A percentile compares a stretch with the other conserved stretches of the same genome.
phyloP scores from a whole-genome alignment of 2,888 invertebrate species.

The Eucera pruinosa region DNA sequence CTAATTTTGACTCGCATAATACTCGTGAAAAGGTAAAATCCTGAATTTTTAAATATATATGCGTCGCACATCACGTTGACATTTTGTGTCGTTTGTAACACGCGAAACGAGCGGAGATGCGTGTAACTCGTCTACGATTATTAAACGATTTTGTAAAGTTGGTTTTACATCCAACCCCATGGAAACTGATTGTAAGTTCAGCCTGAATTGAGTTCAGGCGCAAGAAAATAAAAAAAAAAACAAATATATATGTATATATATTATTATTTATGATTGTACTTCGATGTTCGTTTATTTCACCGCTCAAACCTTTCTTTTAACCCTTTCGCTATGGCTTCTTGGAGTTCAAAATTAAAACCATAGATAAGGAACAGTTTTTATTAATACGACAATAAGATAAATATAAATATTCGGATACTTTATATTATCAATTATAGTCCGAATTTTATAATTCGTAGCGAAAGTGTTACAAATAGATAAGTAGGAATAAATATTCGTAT shows the following conservation, averaged over 20 bases:
- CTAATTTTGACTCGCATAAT: constrained; percentile 18
- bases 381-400: no score
- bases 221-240: constrained; percentile 48
- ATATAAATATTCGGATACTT: no score
- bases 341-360: no score
- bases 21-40: constrained; percentile 20
- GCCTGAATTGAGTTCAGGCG: constrained; percentile 21
- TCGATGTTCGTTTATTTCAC: constrained; percentile 8
- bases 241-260: no score
- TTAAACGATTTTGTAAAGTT: constrained; percentile 35
- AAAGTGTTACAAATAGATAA: no score
- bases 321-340: no score
- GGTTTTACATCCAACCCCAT: constrained; percentile 32
- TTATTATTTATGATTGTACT: constrained; percentile 53
- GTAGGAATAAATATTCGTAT: no score
- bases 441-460: no score
- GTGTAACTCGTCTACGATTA: constrained; percentile 1
- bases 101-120: background rate
- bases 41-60: constrained; percentile 24
- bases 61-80: constrained; percentile 34
- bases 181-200: constrained; percentile 21
- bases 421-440: no score
- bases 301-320: background rate
- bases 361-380: no score
- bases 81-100: background rate